Evolutionary conservation across 2,113 vertebrate genomes (phyloP), one percentile per base, ranked within the genome.

Genomic region (Haliaeetus leucogaster): DNA sequence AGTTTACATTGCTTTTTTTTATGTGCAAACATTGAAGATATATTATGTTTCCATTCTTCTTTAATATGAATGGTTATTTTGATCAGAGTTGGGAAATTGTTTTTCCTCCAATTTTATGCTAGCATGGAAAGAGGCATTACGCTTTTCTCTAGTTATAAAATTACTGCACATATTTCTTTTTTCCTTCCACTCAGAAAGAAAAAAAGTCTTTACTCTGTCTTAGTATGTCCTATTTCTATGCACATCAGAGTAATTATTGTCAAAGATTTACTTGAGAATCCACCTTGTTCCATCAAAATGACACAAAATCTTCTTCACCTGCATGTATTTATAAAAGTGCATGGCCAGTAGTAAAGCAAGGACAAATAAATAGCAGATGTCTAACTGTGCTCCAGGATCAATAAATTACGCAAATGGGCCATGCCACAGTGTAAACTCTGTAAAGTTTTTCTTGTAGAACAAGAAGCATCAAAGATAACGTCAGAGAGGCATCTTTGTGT

Each of bases 381-480:
- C 34, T 93, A 87, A 61, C 29, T 72, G n/a, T 59, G 38, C 7
- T 81, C 63, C 26, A 89, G 11, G 36, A 95, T 68, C 65, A 91
- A 87, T 82, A 92, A 77, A 82, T 82, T 82, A 94, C 53, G 45
- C 19, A 91, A 90, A 93, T 27, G 2, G 7, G 2, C 13, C 21
- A 76, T 56, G 30, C 6, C 52, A 55, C 55, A 55, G 21, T 47
- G 86, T 71, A 86, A 95, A 79, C 47, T 83, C 76, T 81, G 13
- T n/a, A 19, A 70, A 85, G 29, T 55, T 89, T 92, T 81, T 58
- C 74, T 86, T 90, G 65, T 82, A 90, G 47, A 97, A 90, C 80
- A 92, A 76, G 34, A 59, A 74, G 6, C 15, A 52, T 56, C 30
- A 82, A 81, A 92, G 92, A 91, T 89, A 94, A 93, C 0, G 0